Evolutionary conservation across 2,888 invertebrate genomes (phyloP), one percentile per base, ranked within the genome.

Genomic region (Metacarcinus magister): DNA sequence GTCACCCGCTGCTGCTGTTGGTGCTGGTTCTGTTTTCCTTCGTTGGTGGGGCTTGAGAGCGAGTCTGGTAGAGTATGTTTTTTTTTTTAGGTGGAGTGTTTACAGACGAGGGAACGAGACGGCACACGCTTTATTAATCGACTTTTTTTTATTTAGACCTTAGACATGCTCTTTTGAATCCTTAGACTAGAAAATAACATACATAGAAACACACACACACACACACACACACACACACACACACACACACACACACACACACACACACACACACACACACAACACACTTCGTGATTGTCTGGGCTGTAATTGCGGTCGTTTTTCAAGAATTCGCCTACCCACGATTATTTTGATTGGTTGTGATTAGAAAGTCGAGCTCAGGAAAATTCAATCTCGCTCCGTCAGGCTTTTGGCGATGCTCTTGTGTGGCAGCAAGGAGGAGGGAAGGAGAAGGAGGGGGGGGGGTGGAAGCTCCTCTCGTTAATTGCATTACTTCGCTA

Each of bases 171-270:
- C 75, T 75, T 75, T 75, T 75, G 10, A 75, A 7, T 0, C 28
- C 75, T 10, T 28, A 2, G 75, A 10, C 2, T 75, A 75, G 28
- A 28, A 75, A 75, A 75, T 28, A 8, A 7, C 75, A 28, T n/a
- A 10, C 28, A 28, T 28, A 75, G n/a, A 67, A 19, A 67, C 67
- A 67, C 67, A 67, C 67, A 75, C 75, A 75, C 75, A 75, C 60
- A 75, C 75, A 75, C 75, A 75, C 75, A 75, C 75, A 75, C 75
- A 75, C 75, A 75, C 75, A 75, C 75, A 75, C 60, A 75, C 75
- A 75, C 75, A 75, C 75, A 75, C 75, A 75, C 75, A 75, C 75
- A 75, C 75, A 75, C 75, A 75, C 60, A 75, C 75, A 75, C 75
- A 75, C 75, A 75, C 75, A 75, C 75, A 75, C 75, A 28, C 75